phyloP scores from a whole-genome alignment of 2,797 vertebrate genomes.

The Hafferia zeledoni region DNA sequence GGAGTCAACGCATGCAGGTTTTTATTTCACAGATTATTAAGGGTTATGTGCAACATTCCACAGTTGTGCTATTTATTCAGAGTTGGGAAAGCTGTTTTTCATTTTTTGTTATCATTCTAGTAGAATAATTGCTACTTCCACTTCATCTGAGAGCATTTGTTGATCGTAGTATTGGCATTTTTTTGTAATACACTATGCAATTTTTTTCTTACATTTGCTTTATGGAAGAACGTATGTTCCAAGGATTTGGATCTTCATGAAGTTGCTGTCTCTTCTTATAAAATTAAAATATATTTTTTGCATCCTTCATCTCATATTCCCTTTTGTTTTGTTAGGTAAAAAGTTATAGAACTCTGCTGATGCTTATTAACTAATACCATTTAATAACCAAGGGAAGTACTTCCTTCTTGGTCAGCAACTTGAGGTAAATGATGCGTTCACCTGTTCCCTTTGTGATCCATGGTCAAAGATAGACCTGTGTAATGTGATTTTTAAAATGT shows the following conservation, averaged over 20 bases:
- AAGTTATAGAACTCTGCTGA: neutral
- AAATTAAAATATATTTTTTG: neutral
- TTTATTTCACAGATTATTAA: neutral
- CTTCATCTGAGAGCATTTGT: neutral
- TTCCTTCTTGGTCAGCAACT: neutral
- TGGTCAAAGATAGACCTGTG: neutral
- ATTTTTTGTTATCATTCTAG: neutral
- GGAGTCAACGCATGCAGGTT: neutral
- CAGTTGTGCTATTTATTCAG: neutral
- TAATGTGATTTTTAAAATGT: neutral
- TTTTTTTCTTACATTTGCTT: neutral
- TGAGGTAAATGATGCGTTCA: neutral
- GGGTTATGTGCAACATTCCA: rapidly evolving
- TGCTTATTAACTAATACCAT: neutral
- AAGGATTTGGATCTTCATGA: neutral
- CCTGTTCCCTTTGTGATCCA: neutral
- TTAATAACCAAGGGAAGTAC: neutral
- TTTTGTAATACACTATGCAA: neutral
- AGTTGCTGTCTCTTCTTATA: neutral
- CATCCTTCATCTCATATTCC: neutral
- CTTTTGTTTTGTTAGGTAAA: neutral
- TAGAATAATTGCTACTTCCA: neutral
- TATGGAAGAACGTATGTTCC: neutral
- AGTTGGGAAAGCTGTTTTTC: neutral
- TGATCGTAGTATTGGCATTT: neutral